Evolutionary conservation across 2,888 invertebrate species (phyloP).

Genomic region (Hyposoter dolosus): DNA sequence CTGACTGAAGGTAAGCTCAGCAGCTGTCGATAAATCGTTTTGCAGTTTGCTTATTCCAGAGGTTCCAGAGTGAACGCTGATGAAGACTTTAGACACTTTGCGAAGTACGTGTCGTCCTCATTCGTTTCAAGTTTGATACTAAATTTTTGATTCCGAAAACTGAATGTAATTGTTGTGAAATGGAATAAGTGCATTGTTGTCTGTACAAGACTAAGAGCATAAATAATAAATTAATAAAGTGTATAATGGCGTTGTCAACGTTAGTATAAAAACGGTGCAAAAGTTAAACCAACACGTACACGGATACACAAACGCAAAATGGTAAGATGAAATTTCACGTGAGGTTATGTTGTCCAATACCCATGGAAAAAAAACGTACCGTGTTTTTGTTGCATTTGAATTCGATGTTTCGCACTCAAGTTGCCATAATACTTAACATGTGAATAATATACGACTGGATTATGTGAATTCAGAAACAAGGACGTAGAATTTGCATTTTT

Average conservation of each 20-base stretch:
- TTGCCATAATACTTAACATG: neutral
- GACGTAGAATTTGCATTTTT: neutral
- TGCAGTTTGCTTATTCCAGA: neutral
- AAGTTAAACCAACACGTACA: neutral
- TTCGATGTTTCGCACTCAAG: neutral
- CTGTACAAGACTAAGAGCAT: neutral
- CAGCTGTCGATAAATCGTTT: neutral
- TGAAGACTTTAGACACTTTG: neutral
- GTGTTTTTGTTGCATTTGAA: neutral
- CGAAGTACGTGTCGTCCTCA: neutral
- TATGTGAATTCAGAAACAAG: neutral
- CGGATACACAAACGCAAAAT: conserved; percentile 2
- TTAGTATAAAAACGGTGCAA: neutral
- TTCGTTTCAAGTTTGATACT: neutral
- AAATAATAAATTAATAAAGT: neutral
- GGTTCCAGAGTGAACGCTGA: too few species aligned
- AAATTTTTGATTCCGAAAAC: neutral
- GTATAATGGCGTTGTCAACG: neutral
- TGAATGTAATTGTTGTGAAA: neutral
- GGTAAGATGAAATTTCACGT: conserved; percentile 4
- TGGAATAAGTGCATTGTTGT: neutral
- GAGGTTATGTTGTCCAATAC: conserved; percentile 17
- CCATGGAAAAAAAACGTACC: neutral
- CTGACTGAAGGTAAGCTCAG: neutral
- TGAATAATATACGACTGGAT: neutral